Evolutionary conservation across 2,113 vertebrate genomes (phyloP).

Genomic region (Oreochromis spilurus): DNA sequence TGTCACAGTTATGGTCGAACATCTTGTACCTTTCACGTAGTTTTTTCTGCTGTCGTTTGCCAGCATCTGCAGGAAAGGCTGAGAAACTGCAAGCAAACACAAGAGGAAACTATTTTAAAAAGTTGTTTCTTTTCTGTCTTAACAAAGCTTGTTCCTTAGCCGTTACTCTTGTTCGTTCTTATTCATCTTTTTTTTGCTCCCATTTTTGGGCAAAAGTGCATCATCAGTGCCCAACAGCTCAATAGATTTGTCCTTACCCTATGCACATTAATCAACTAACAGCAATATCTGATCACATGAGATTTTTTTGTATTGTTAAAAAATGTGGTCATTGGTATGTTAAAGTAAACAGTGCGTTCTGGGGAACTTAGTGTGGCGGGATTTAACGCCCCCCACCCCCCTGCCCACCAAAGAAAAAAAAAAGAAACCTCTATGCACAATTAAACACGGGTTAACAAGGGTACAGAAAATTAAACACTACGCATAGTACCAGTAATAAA

Average conservation of each 20-base stretch:
- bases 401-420: not conserved
- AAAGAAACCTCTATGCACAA: not conserved
- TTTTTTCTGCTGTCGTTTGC: constrained; percentile 77
- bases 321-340: not conserved
- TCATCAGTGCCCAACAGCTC: not conserved
- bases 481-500: not conserved
- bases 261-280: not conserved
- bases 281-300: not conserved
- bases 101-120: not conserved
- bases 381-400: not conserved
- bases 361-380: not conserved
- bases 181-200: not conserved
- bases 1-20: not conserved
- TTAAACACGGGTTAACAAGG: not conserved
- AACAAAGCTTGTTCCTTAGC: no score
- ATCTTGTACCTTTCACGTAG: constrained; percentile 80
- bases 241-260: not conserved
- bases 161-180: not conserved
- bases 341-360: not conserved
- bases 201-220: not conserved
- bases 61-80: constrained; percentile 89
- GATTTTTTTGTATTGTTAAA: not conserved
- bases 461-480: not conserved
- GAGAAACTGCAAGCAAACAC: constrained; percentile 68
- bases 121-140: not conserved